Evolutionary conservation across 2,113 vertebrate genomes (phyloP).

Genomic region (Myotis davidii): DNA sequence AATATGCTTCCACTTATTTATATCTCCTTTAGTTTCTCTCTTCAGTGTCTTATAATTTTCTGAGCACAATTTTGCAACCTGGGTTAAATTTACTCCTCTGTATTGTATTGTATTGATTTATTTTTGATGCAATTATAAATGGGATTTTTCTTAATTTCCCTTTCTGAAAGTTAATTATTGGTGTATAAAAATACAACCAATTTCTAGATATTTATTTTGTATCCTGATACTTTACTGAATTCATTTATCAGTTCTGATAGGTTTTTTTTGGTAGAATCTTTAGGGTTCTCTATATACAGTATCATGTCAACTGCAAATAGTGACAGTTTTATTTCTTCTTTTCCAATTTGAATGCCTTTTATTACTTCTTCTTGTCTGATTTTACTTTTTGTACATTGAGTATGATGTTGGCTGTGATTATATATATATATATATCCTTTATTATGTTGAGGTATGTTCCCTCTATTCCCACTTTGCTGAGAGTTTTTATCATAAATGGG

Average conservation of each 20-base stretch:
- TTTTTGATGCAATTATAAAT: neutral
- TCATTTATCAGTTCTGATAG: neutral
- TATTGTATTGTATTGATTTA: too few species aligned
- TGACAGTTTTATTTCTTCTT: neutral
- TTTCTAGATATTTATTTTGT: neutral
- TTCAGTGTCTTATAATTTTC: neutral
- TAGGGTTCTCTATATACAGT: neutral
- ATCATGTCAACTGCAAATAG: neutral
- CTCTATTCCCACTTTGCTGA: neutral
- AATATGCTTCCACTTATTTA: neutral
- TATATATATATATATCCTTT: neutral
- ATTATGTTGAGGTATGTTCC: neutral
- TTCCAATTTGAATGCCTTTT: neutral
- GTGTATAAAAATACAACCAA: neutral
- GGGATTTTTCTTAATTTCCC: neutral
- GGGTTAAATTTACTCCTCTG: neutral
- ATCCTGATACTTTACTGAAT: neutral
- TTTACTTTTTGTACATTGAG: neutral
- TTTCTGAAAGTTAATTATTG: neutral
- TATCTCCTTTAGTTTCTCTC: neutral
- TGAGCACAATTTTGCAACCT: neutral
- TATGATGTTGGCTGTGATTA: neutral
- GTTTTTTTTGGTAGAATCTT: neutral
- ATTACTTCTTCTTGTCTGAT: neutral
- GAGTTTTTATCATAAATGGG: neutral